Evolutionary conservation across 2,797 vertebrate species (phyloP), one percentile per base, ranked within the genome.

Genomic region (Psittacula derbiana): DNA sequence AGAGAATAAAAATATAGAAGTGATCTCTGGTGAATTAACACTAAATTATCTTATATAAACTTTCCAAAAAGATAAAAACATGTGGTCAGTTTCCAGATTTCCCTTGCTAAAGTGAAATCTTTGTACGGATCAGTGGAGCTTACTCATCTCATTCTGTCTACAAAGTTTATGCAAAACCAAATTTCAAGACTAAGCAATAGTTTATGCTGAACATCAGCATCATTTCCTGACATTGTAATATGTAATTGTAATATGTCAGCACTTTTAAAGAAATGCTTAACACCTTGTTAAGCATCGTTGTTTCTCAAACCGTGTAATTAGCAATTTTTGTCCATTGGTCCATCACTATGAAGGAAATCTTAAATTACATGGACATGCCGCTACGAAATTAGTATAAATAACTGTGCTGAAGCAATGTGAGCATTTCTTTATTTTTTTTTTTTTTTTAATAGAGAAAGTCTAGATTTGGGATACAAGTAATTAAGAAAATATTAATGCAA

Each of bases 231-330:
- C 57, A n/a, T 12, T 58, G 31, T 58, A 16, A 30, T 52, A 30
- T 8, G 50, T 11, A 52, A 52, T 18, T 30, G 46, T 27, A 86
- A n/a, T 2, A 12, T n/a, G 21, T 94, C 86, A 95, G 75, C 86
- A 80, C n/a, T 85, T 95, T 91, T 58, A 85, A 82, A 84, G 49
- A 96, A 95, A 65, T 78, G 52, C 71, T 87, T 65, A 92, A 71
- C 17, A 61, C 30, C 18, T 53, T 53, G 52, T 31, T 53, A 53
- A 31, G 17, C 7, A 19, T 25, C 71, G 31, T 49, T 95, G 16
- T 78, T 92, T 71, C 69, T 80, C 23, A 65, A 88, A 80, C 46
- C 72, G 36, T 0, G 1, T 78, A 79, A 94, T 88, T 94, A 95
- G 38, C 43, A 76, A 53, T 67, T 87, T 85, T 11, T 83, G 72